Conservation (phyloP, 2,113 vertebrate genomes). For the Penelope pileata region DNA sequence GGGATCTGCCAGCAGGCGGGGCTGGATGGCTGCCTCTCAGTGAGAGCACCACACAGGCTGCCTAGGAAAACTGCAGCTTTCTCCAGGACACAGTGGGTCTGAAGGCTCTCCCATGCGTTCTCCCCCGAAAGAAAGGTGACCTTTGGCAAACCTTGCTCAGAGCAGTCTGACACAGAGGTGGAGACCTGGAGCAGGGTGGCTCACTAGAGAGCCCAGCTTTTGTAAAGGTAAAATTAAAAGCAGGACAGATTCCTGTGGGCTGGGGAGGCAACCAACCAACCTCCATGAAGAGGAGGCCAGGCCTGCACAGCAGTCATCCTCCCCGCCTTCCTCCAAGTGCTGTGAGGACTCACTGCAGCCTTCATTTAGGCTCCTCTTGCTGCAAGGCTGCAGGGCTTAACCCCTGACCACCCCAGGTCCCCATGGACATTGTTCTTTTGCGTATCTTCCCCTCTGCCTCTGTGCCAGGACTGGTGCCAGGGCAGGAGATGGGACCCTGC, state of each 20-base stretch:
- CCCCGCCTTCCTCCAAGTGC: neutral
- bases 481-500: neutral
- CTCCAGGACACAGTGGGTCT: neutral
- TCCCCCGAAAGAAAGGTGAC: neutral
- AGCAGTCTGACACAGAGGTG: neutral
- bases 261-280: neutral
- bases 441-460: neutral
- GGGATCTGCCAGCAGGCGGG: neutral
- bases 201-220: neutral
- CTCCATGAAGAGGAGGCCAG: neutral
- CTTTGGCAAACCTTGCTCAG: neutral
- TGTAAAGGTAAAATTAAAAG: neutral
- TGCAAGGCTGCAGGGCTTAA: neutral
- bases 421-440: neutral
- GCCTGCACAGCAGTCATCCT: neutral
- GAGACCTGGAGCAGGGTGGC: neutral
- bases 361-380: neutral
- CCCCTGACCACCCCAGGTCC: neutral
- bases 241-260: neutral
- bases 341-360: neutral
- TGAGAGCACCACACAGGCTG: neutral
- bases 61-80: neutral
- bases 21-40: neutral
- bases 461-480: neutral
- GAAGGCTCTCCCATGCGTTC: neutral